Evolutionary conservation across 2,888 invertebrate species (phyloP).

Genomic region (Azorinus chamasolen): DNA sequence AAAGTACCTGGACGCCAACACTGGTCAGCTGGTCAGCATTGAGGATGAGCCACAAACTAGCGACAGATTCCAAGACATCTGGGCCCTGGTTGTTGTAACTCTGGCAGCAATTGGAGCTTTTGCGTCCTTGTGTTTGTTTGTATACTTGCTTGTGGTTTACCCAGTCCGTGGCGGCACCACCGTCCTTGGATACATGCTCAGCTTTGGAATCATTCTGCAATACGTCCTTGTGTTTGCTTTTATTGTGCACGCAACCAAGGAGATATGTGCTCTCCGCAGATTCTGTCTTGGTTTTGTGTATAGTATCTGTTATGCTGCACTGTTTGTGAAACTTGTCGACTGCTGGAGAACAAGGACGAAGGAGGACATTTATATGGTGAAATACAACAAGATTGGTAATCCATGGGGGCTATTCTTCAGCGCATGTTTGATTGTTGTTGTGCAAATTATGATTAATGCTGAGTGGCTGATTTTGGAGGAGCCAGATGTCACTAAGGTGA

Average conservation of each 20-base stretch:
- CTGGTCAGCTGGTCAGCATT: conserved; percentile 70
- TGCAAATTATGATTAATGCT: conserved; percentile 86
- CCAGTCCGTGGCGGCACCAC: conserved; percentile 85
- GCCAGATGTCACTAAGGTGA: conserved; percentile 75
- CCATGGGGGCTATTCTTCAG: conserved; percentile 85
- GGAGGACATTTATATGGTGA: conserved; percentile 74
- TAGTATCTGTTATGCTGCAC: conserved; percentile 86
- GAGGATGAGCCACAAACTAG: conserved; percentile 61
- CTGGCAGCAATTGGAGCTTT: conserved; percentile 86
- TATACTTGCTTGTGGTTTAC: conserved; percentile 86
- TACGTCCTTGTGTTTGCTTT: conserved; percentile 87
- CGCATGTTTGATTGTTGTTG: conserved; percentile 82
- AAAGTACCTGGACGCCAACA: conserved; percentile 77
- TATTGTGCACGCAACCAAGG: conserved; percentile 84
- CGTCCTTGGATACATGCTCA: conserved; percentile 86
- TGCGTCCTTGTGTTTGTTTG: conserved; percentile 84
- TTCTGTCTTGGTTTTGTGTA: conserved; percentile 87
- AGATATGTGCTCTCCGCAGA: conserved; percentile 86
- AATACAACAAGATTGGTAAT: conserved; percentile 82
- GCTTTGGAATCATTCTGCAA: conserved; percentile 86
- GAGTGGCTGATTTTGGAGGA: conserved; percentile 87
- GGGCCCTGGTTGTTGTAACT: conserved; percentile 85
- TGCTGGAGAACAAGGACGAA: conserved; percentile 84
- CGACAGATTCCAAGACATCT: conserved; percentile 82
- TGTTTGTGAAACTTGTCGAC: conserved; percentile 87